Evolutionary conservation across 2,113 vertebrate species (phyloP).

Genomic region (Eira barbara): DNA sequence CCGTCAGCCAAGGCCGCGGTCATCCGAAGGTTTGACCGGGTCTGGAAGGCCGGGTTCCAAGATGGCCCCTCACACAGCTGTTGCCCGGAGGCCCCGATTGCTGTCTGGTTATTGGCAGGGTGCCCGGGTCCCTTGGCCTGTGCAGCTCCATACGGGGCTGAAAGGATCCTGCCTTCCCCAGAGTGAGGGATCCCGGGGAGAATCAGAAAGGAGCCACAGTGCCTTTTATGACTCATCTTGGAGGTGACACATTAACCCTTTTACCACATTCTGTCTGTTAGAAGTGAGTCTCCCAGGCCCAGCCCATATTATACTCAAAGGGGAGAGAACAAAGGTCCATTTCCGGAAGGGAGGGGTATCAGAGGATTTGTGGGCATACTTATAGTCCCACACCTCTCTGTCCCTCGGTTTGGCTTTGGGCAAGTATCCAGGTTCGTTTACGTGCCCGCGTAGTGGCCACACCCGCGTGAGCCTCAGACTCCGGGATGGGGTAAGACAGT

Average conservation of each 20-base stretch:
- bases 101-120: neutral
- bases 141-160: neutral
- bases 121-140: neutral
- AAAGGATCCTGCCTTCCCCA: neutral
- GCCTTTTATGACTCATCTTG: neutral
- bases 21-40: neutral
- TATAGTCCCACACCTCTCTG: no score
- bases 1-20: neutral
- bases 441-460: neutral
- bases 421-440: neutral
- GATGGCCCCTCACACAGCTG: neutral
- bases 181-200: neutral
- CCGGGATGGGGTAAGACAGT: neutral
- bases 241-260: neutral
- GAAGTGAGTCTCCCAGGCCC: neutral
- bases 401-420: neutral
- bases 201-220: neutral
- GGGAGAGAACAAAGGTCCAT: neutral
- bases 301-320: neutral
- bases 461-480: accelerated
- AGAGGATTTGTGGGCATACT: neutral
- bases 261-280: neutral
- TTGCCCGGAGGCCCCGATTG: neutral
- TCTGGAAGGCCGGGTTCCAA: neutral
- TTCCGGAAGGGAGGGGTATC: neutral